A percentile compares a stretch with the other conserved stretches of the same genome.
phyloP scores from a whole-genome alignment of 2,797 vertebrate genomes.

The Anas bahamensis region DNA sequence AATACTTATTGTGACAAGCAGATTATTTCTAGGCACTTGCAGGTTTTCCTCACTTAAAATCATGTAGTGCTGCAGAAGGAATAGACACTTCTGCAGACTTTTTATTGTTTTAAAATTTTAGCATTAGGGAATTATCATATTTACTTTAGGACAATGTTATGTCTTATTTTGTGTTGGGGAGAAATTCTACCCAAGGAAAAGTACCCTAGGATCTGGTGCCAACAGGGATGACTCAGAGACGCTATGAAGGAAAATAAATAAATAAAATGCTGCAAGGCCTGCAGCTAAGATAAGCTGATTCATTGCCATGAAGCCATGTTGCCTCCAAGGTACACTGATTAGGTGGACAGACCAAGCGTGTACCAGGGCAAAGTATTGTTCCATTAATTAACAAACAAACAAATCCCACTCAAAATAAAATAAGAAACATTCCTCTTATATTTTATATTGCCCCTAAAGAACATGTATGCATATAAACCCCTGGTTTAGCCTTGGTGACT shows the following conservation, averaged over 20 bases:
- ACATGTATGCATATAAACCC: constrained; percentile 37
- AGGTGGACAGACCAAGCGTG: background rate
- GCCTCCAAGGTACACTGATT: background rate
- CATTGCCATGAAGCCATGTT: background rate
- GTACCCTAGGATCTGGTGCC: background rate
- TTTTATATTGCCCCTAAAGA: background rate
- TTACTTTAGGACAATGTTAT: background rate
- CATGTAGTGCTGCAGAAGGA: background rate
- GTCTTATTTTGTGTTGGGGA: background rate
- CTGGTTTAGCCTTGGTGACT: constrained; percentile 24
- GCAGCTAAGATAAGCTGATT: background rate
- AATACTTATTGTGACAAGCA: background rate
- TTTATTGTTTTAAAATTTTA: background rate
- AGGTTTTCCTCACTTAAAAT: background rate
- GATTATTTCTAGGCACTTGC: background rate
- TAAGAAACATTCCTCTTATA: background rate
- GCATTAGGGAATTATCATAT: background rate
- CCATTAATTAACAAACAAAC: background rate
- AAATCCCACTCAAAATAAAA: background rate
- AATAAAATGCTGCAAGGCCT: background rate
- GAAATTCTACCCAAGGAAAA: background rate
- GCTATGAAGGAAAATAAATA: background rate
- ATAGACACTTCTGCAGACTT: background rate
- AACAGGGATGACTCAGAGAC: background rate
- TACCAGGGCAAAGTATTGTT: background rate